Evolutionary conservation across 1,140 invertebrate genomes (phyloP).

Genomic region (Orchestia grillus): DNA sequence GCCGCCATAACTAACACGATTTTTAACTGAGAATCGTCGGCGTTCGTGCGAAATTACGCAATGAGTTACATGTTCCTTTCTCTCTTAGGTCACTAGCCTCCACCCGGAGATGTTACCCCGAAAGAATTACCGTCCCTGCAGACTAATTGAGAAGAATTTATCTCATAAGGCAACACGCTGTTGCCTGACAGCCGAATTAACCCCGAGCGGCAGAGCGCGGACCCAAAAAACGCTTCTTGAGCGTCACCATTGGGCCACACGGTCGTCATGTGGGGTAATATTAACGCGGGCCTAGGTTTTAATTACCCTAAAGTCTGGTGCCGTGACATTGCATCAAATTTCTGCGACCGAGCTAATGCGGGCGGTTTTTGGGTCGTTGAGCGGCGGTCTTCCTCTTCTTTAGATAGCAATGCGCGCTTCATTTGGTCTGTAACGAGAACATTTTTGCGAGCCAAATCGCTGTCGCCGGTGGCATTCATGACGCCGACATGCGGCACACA

Average conservation of each 20-base stretch:
- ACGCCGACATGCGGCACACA: neutral
- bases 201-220: neutral
- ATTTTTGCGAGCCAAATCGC: constrained; percentile 8
- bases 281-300: constrained; percentile 29
- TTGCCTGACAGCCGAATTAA: constrained; percentile 31
- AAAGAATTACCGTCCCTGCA: neutral
- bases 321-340: constrained; percentile 52
- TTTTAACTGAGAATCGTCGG: neutral
- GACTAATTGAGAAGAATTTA: constrained; percentile 34
- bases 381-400: constrained; percentile 25
- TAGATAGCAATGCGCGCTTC: constrained; percentile 52
- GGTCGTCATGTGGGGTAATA: constrained; percentile 13
- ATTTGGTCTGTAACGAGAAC: constrained; percentile 31
- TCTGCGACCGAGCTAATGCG: constrained; percentile 33
- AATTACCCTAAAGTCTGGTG: constrained; percentile 45
- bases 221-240: constrained; percentile 20
- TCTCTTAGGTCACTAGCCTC: neutral
- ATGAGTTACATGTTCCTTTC: neutral
- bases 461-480: constrained; percentile 24
- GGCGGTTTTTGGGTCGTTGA: constrained; percentile 29
- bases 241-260: neutral
- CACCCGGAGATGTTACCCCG: neutral
- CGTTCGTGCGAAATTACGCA: neutral
- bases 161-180: constrained; percentile 52
- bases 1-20: neutral